Evolutionary conservation across 2,888 invertebrate genomes (phyloP), one percentile per base, ranked within the genome.

Genomic region (Pharmacophagus antenor): DNA sequence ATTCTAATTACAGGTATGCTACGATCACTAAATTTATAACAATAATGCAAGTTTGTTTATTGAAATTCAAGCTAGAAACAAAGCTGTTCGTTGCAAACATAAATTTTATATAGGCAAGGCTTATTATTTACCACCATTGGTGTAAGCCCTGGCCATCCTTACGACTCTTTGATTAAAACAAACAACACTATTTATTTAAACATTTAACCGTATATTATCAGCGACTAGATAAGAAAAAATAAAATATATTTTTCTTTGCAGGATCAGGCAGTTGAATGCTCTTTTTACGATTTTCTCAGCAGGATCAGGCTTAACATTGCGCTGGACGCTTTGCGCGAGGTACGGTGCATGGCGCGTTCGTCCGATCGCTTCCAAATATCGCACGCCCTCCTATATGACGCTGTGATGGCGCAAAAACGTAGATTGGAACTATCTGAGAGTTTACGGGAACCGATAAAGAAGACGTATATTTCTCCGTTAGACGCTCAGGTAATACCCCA

Each of bases 221-320:
- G 15, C 10, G 3, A 31, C 1, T 10, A 31, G 1, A 42, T 17
- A 42, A 42, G n/a, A n/a, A n/a, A n/a, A 27, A 31, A 31, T 31
- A 8, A 31, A 12, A 12, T 2, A 31, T 31, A 10, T 3, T 10
- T 10, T 31, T 31, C 31, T 48, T 50, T 31, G 6, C 56, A 84
- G 85, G 75, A 77, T 37, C 58, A 31, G 1, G 70, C 76, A 6
- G 76, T 80, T 46, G 88, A 88, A 63, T 63, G 61, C 37, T 80
- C 82, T 0, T 65, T 89, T 0, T 85, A 88, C 70, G 70, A 73
- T 8, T 86, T 89, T 62, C 67, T 89, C 2, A 80, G 72, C 0
- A 82, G 85, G 0, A 81, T 82, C 1, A 81, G 86, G 0, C 64
- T 89, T 49, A 82, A 84, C 65, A 71, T 76, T 2, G 84, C 89